Evolutionary conservation across 2,113 vertebrate species (phyloP), one percentile per base, ranked within the genome.

Genomic region (Orthochromis malagaraziensis): DNA sequence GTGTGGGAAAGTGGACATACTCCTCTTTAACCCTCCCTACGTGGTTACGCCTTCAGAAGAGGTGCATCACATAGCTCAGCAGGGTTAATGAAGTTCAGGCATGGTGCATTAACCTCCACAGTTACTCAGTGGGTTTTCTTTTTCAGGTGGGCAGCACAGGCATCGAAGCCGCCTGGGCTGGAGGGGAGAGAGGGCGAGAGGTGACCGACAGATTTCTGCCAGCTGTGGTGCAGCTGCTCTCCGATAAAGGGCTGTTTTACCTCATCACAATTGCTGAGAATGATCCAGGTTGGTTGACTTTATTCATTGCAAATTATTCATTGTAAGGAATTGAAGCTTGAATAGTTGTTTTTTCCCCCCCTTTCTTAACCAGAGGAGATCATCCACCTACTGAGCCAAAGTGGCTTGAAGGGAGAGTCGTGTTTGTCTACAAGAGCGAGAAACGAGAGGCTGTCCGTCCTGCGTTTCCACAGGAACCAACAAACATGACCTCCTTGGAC

Each of bases 1-100:
- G 81, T 92, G 95, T 77, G 97, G 96, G n/a, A 96, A 97, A 57
- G 98, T 99, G 87, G 98, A 99, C 47, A 95, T 99, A 10, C 96
- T 99, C 63, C 89, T 99, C 6, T 99, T 99, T 93, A 99, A 99
- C 88, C 99, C 98, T 12, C 98, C 98, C 0, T 99, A 99, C 2
- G 99, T 99, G 21, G 97, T 97, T 88, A 99, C 99, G 3, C 97
- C 98, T 6, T 96, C 98, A 83, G 97, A 97, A 87, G 99, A 99
- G 98, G 99, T 99, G 94, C 49, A 2, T 24, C 2, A 6, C 5
- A 24, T 7, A 1, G 38, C 9, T 6, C 31, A 6, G 8, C 40
- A 13, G 14, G 2, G n/a, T 38, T 3, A 79, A 19, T 16, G 2
- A 11, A 8, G 5, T 12, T 35, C 1, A 14, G 5, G 19, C 4